These are phyloP conservation scores for Patella depressa DNA, from an alignment of 2,888 invertebrate species.

Conservation along the genomic window DNA sequence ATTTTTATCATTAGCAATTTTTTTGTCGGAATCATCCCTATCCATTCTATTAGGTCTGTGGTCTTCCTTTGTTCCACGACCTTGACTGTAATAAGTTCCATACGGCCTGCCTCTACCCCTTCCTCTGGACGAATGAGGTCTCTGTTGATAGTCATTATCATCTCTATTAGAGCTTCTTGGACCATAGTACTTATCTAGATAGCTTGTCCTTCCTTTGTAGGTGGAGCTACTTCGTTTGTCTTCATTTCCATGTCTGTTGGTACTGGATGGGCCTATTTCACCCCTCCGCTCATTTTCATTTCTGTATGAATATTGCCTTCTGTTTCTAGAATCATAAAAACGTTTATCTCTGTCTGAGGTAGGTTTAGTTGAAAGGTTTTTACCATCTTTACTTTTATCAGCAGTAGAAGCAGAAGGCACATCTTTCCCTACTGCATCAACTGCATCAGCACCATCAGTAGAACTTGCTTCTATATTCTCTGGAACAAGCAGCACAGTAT, in stretches of 20 bases:
- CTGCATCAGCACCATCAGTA: too few species aligned
- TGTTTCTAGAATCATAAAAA: constrained; percentile 8
- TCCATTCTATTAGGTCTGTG: neutral
- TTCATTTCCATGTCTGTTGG: constrained; percentile 15
- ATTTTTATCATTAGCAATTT: constrained; percentile 11
- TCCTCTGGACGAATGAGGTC: neutral
- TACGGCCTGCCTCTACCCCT: neutral
- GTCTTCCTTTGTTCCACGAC: constrained; percentile 14
- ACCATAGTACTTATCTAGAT: constrained; percentile 14
- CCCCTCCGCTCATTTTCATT: constrained; percentile 1
- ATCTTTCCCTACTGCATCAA: too few species aligned
- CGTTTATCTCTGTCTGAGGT: constrained; percentile 15
- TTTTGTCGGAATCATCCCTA: neutral
- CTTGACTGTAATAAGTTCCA: constrained; percentile 9
- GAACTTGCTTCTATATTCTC: too few species aligned
- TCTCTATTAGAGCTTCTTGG: constrained; percentile 2
- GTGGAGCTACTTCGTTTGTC: constrained; percentile 13
- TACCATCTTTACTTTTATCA: too few species aligned
- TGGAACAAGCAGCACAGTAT: too few species aligned
- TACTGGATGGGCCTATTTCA: neutral
- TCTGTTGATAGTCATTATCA: constrained; percentile 10
- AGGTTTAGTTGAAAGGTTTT: neutral
- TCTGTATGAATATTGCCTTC: neutral
- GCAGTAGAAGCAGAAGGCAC: too few species aligned
- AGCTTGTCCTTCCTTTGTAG: constrained; percentile 13